Conservation (phyloP, 2,888 invertebrate species). For the Saturnia pavonia region DNA sequence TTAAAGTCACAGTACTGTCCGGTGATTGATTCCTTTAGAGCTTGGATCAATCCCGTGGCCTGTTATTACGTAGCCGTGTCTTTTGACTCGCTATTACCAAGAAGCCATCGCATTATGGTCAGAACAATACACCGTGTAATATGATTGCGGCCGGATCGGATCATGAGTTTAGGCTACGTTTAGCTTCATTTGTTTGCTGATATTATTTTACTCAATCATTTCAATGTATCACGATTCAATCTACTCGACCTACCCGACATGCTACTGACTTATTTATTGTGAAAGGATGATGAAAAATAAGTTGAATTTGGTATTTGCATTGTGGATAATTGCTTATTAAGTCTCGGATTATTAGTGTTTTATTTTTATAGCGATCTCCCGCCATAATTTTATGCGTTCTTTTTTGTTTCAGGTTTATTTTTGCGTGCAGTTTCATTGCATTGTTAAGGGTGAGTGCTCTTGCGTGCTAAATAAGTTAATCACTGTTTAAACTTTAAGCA, state of each 20-base stretch:
- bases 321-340: constrained; percentile 19
- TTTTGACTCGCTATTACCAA: constrained; percentile 65
- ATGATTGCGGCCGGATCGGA: constrained; percentile 44
- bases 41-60: constrained; percentile 55
- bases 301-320: constrained; percentile 8
- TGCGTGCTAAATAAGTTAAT: constrained; percentile 7
- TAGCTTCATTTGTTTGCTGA: constrained; percentile 52
- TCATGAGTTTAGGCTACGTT: constrained; percentile 51
- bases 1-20: constrained; percentile 37
- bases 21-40: constrained; percentile 61
- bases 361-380: constrained; percentile 13
- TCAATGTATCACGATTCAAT: constrained; percentile 62
- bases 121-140: constrained; percentile 43
- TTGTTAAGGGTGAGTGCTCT: constrained; percentile 50
- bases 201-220: constrained; percentile 46
- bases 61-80: constrained; percentile 73
- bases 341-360: not conserved
- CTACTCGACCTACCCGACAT: constrained; percentile 37
- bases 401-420: constrained; percentile 64
- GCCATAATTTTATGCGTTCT: constrained; percentile 8
- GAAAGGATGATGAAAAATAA: constrained; percentile 16
- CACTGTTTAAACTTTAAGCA: too few species aligned
- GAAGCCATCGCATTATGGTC: constrained; percentile 34
- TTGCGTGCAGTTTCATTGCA: constrained; percentile 58
- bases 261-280: constrained; percentile 42